phyloP scores from a whole-genome alignment of 2,113 vertebrate genomes.

The Ramphastos sulfuratus region DNA sequence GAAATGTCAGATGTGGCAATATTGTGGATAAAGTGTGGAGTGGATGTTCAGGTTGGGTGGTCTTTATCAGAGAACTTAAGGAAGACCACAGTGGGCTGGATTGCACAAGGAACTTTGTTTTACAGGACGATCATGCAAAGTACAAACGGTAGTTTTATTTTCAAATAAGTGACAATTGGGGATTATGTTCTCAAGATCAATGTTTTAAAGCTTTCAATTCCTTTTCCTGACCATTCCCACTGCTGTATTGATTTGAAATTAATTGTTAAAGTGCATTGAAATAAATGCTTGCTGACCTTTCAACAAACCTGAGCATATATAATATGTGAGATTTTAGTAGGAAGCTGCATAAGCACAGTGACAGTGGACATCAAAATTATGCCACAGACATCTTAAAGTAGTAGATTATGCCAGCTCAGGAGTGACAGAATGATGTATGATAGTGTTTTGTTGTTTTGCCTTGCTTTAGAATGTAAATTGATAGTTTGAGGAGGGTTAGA shows the following conservation, averaged over 20 bases:
- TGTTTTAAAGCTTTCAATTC: neutral
- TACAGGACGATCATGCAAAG: neutral
- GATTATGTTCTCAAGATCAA: neutral
- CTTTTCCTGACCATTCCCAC: neutral
- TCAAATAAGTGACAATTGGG: neutral
- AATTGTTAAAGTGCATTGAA: neutral
- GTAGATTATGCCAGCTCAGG: neutral
- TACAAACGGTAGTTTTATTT: neutral
- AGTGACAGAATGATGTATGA: neutral
- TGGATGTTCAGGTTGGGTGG: neutral
- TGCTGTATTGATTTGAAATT: neutral
- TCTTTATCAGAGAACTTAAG: neutral
- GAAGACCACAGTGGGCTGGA: neutral
- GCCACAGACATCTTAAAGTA: neutral
- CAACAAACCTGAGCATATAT: neutral
- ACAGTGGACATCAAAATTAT: neutral
- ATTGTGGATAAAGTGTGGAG: neutral
- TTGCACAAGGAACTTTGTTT: neutral
- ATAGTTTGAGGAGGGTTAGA: neutral
- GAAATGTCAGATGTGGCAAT: neutral
- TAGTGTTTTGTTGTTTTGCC: neutral
- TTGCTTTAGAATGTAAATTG: neutral
- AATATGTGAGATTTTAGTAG: neutral
- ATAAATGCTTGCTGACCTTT: conserved; percentile 23
- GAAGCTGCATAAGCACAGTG: neutral